Percentiles rank a stretch among this genome's conserved stretches.
phyloP scores from a whole-genome alignment of 2,888 invertebrate species.

The Teinopalpus imperialis region DNA sequence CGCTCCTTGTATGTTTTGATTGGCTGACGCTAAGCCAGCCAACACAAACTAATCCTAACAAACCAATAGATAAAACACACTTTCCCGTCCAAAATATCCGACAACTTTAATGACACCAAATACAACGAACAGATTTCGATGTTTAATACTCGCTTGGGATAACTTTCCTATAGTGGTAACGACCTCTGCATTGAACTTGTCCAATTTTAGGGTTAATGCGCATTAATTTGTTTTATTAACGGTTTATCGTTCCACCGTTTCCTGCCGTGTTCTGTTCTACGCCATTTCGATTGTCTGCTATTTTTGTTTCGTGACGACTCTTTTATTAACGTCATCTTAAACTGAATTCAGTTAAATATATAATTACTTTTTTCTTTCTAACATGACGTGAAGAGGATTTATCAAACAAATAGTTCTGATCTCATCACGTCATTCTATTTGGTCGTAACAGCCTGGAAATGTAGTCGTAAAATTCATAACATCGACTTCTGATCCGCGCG shows the following conservation, averaged over 20 bases:
- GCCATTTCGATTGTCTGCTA: conserved; percentile 55
- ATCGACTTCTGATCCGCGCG: conserved; percentile 71
- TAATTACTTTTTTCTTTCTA: background rate
- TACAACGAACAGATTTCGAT: conserved; percentile 81
- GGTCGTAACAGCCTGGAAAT: conserved; percentile 37
- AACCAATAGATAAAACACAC: conserved; percentile 53
- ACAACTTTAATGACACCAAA: conserved; percentile 75
- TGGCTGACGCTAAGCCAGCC: conserved; percentile 58
- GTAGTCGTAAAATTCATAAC: conserved; percentile 68
- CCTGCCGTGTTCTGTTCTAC: conserved; percentile 63
- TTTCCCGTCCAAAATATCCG: conserved; percentile 44
- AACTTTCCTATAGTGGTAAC: conserved; percentile 79
- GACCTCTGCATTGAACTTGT: conserved; percentile 80
- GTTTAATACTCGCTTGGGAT: conserved; percentile 76
- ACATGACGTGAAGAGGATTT: background rate
- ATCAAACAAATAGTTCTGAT: conserved; percentile 14
- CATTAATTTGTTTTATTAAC: conserved; percentile 81
- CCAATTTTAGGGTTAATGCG: conserved; percentile 79
- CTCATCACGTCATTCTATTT: conserved; percentile 26
- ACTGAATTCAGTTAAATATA: conserved; percentile 7
- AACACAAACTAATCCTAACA: conserved; percentile 55
- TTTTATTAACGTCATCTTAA: conserved; percentile 17
- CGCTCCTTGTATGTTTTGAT: conserved; percentile 82
- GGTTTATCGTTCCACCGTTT: conserved; percentile 72
- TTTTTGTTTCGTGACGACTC: conserved; percentile 33